Evolutionary conservation across 2,113 vertebrate genomes (phyloP).

Genomic region (Colius striatus): DNA sequence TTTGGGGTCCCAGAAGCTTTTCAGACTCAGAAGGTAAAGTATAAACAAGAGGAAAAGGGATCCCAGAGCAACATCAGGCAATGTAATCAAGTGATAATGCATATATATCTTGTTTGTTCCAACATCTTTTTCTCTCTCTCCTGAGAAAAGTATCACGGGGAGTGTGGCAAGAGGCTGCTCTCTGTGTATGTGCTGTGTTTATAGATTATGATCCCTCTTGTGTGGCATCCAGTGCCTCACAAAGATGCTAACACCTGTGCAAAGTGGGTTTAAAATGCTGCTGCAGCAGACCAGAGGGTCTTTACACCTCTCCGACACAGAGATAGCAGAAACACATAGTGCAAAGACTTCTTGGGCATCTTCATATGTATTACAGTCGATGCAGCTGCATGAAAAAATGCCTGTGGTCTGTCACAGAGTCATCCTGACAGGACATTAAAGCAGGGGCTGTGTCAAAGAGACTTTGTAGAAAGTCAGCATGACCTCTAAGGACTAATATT

Average conservation of each 20-base stretch:
- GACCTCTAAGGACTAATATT: not conserved
- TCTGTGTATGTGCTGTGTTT: not conserved
- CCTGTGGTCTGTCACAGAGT: not conserved
- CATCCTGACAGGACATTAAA: not conserved
- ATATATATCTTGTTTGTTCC: not conserved
- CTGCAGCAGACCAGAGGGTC: not conserved
- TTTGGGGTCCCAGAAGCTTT: not conserved
- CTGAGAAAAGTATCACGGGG: not conserved
- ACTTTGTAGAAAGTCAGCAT: not conserved
- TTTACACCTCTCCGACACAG: not conserved
- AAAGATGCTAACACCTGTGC: not conserved
- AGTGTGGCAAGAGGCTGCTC: not conserved
- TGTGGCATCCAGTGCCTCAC: not conserved
- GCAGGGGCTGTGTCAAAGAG: not conserved
- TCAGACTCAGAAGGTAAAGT: not conserved
- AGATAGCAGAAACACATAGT: not conserved
- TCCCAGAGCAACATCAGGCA: not conserved
- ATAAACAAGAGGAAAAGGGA: not conserved
- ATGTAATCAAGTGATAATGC: not conserved
- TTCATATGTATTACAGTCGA: not conserved
- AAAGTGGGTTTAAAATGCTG: not conserved
- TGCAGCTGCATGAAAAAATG: not conserved
- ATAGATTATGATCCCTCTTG: not conserved
- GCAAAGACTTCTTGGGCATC: not conserved
- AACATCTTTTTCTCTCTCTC: not conserved